Evolutionary conservation across 2,113 vertebrate genomes (phyloP).

Genomic region (Excalfactoria chinensis): DNA sequence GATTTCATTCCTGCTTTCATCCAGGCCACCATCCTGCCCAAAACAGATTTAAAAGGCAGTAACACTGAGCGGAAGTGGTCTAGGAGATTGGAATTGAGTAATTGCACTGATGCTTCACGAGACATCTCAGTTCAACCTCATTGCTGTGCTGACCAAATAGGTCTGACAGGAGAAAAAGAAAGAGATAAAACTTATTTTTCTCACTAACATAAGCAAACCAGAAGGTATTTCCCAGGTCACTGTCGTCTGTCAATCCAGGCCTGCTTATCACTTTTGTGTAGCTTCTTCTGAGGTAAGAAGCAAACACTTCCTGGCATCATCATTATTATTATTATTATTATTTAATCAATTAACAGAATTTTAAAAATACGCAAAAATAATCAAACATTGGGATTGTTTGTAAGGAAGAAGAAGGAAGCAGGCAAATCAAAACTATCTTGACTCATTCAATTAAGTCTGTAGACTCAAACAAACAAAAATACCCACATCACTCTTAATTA

Average conservation of each 20-base stretch:
- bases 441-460: background rate
- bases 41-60: background rate
- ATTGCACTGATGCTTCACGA: background rate
- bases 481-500: background rate
- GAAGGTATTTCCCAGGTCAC: background rate
- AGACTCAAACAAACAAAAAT: background rate
- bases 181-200: background rate
- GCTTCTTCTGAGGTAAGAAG: background rate
- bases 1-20: background rate
- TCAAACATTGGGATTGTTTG: background rate
- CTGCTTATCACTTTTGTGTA: background rate
- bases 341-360: background rate
- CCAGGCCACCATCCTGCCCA: fast-evolving
- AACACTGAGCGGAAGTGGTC: background rate
- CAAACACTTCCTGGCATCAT: background rate
- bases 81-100: background rate
- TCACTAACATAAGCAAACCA: background rate
- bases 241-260: background rate
- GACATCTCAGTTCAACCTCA: background rate
- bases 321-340: background rate
- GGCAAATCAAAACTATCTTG: background rate
- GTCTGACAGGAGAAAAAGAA: background rate
- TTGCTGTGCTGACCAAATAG: background rate
- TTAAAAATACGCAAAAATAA: background rate
- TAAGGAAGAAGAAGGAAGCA: background rate